Conservation (phyloP, 2,113 vertebrate genomes). For the Platycercus adscitus region DNA sequence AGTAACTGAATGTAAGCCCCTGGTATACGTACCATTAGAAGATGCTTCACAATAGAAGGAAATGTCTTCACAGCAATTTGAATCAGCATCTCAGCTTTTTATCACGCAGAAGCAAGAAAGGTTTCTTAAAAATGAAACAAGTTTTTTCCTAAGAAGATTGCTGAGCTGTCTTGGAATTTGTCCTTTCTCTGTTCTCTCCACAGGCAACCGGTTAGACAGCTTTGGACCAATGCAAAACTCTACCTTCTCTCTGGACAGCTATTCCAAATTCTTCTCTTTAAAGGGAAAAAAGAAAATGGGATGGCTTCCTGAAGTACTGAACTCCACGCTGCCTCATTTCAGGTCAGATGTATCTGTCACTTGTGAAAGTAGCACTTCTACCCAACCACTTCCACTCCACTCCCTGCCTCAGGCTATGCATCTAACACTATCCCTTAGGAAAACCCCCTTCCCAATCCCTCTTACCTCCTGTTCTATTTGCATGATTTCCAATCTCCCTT, state of each 20-base stretch:
- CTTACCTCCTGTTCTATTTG: neutral
- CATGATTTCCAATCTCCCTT: neutral
- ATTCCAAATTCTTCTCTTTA: neutral
- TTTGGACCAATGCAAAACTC: neutral
- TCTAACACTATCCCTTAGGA: neutral
- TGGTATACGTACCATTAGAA: neutral
- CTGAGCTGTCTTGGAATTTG: neutral
- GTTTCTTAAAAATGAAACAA: neutral
- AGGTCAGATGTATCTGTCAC: neutral
- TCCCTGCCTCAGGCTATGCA: neutral
- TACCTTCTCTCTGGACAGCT: neutral
- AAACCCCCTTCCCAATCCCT: neutral
- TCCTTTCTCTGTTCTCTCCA: neutral
- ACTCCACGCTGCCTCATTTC: neutral
- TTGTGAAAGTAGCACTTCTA: neutral
- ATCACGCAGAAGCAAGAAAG: neutral
- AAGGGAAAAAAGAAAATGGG: neutral
- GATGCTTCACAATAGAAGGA: neutral
- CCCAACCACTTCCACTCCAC: neutral
- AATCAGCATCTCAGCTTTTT: neutral
- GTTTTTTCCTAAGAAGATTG: neutral
- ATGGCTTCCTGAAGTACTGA: neutral
- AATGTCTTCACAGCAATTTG: neutral
- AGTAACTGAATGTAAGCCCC: neutral
- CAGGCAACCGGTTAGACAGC: neutral